Evolutionary conservation across 35 echinoderm and acorn worm species (phyloP).

Genomic region (Ophiothrix spiculata): DNA sequence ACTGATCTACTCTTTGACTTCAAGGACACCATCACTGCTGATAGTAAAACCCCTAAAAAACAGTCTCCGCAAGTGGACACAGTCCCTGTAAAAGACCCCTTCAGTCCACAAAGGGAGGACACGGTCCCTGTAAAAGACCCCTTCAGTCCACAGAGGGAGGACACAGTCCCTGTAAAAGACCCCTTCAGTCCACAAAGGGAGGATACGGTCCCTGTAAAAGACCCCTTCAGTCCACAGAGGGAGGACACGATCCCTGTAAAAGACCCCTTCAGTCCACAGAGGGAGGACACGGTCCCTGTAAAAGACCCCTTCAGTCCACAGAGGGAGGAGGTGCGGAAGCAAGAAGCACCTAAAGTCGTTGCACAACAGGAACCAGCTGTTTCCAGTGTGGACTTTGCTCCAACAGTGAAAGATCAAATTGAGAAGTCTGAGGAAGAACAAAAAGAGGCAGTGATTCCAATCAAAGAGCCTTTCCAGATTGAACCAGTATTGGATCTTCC

Average conservation of each 20-base stretch:
- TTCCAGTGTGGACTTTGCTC: background rate
- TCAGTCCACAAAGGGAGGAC: no score
- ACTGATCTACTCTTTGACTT: background rate
- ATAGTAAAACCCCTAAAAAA: background rate
- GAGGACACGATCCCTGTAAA: no score
- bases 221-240: no score
- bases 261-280: no score
- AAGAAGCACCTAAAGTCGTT: background rate
- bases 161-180: no score
- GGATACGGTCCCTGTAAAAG: no score
- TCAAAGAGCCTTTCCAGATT: background rate
- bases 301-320: background rate
- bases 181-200: no score
- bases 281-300: no score
- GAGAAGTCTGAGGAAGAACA: background rate
- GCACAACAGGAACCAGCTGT: background rate
- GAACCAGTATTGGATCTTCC: background rate
- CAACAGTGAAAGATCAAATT: background rate
- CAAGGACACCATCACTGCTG: background rate
- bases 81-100: no score
- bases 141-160: no score
- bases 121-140: no score
- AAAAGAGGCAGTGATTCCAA: background rate
- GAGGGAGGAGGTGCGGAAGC: slow-evolving; percentile 3
- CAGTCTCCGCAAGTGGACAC: background rate